Evolutionary conservation across 1,140 invertebrate genomes (phyloP).

Genomic region (Zeugodacus cucurbitae): DNA sequence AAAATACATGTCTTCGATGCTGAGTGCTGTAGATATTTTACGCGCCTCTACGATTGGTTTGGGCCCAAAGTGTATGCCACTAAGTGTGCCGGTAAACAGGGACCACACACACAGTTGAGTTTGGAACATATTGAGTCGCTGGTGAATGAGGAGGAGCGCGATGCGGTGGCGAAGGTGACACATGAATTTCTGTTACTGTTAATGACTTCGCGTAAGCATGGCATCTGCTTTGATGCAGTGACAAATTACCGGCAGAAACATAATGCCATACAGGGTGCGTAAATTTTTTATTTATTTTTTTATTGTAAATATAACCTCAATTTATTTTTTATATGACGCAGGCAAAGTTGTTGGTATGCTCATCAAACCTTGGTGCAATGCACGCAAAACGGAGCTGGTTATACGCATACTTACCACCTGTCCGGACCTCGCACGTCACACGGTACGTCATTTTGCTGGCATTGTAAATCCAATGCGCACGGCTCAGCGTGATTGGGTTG

Average conservation of each 20-base stretch:
- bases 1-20: constrained; percentile 79
- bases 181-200: constrained; percentile 76
- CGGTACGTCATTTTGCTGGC: constrained; percentile 66
- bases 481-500: constrained; percentile 33
- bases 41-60: constrained; percentile 80
- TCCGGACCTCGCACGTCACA: constrained; percentile 77
- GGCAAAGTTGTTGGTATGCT: constrained; percentile 51
- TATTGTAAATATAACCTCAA: not conserved
- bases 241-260: constrained; percentile 55
- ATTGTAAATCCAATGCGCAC: constrained; percentile 48
- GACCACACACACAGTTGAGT: constrained; percentile 49
- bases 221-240: constrained; percentile 68
- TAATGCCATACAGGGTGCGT: constrained; percentile 56
- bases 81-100: constrained; percentile 29
- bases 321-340: not conserved
- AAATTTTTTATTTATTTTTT: not conserved
- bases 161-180: constrained; percentile 70
- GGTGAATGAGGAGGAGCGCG: constrained; percentile 68
- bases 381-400: constrained; percentile 73
- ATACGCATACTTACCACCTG: constrained; percentile 74
- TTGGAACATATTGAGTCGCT: constrained; percentile 52
- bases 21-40: constrained; percentile 73
- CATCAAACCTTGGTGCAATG: constrained; percentile 63
- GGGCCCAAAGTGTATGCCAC: constrained; percentile 68
- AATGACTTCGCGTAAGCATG: constrained; percentile 77